These are phyloP conservation scores for Vireo altiloquus DNA, from an alignment of 2,113 vertebrate genomes.

Conservation along the genomic window DNA sequence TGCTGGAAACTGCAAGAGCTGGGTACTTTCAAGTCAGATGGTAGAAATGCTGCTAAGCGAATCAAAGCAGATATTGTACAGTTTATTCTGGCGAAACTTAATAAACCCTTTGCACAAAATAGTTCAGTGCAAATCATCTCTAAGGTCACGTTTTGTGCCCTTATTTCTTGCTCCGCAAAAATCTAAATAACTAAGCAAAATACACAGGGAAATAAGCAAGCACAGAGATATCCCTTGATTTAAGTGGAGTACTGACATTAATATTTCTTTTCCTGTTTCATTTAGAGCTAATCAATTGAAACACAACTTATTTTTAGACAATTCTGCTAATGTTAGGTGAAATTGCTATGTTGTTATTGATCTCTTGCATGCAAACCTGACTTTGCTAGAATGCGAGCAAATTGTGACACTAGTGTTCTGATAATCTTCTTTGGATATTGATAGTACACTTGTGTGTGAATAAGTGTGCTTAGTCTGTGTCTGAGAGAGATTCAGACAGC, in stretches of 20 bases:
- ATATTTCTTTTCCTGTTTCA: not conserved
- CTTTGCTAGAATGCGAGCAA: not conserved
- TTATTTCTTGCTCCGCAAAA: not conserved
- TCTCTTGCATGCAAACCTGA: not conserved
- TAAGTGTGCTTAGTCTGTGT: not conserved
- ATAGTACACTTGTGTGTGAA: not conserved
- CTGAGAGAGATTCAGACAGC: not conserved
- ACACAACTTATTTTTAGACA: not conserved
- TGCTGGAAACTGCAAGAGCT: not conserved
- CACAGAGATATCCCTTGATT: not conserved
- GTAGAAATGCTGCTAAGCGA: not conserved
- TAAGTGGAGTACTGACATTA: not conserved
- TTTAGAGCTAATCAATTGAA: not conserved
- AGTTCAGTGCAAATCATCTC: not conserved
- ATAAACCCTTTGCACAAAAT: not conserved
- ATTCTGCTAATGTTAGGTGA: not conserved
- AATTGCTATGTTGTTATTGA: not conserved
- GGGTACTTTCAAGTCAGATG: not conserved
- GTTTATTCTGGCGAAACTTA: not conserved
- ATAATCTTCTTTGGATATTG: not conserved
- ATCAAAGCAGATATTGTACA: not conserved
- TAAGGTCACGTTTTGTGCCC: fast-evolving
- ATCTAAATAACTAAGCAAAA: not conserved
- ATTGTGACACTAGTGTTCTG: not conserved
- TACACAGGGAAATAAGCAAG: not conserved